Base-by-base conservation (phyloP, 2,888 invertebrate genomes). In the Mythimna lalbum region DNA sequence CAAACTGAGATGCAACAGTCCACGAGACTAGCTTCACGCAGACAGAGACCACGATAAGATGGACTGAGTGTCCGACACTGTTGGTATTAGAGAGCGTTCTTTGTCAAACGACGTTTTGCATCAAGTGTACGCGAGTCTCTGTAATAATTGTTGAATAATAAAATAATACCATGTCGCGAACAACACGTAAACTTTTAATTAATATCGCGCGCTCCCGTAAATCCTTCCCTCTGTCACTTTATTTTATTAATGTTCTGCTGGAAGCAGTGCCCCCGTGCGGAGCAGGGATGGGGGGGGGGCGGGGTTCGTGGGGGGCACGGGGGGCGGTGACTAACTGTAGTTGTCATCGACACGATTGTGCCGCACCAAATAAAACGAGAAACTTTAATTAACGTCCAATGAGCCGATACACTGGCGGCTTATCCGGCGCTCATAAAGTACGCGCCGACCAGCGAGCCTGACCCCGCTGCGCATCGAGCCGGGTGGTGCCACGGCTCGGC, bases 371-470 rank as follows among this genome's bases (percentile, higher is more conserved):
- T 73, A 76, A 77, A 79, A 81, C 72, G 74, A 85, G 76, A 77
- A 81, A 85, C 73, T 80, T 83, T 84, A 84, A 85, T 84, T 83
- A 84, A 80, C 75, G 81, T 73, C 70, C 75, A 83, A 81, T 83
- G 86, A 83, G 69, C 72, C 77, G 75, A 72, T 83, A 73, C 72
- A 68, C 65, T 63, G 65, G 67, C 50, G 67, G 68, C 69, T 81
- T 77, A 81, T 75, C 75, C 71, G 5, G 59, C 50, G 47, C 77
- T 64, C 81, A 53, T 72, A 68, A 70, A 71, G 67, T 72, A 59
- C 39, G 55, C 59, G 17, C 19, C 9, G 33, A 14, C 77, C 66
- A 80, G 9, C 17, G 27, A 3, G 19, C 19, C 52, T n/a, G 78
- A 56, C 14, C 71, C 14, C 27, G 47, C 17, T 0, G 31, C 0